These are phyloP conservation scores for Chrosomus eos DNA, from an alignment of 2,797 vertebrate species.

Conservation along the genomic window DNA sequence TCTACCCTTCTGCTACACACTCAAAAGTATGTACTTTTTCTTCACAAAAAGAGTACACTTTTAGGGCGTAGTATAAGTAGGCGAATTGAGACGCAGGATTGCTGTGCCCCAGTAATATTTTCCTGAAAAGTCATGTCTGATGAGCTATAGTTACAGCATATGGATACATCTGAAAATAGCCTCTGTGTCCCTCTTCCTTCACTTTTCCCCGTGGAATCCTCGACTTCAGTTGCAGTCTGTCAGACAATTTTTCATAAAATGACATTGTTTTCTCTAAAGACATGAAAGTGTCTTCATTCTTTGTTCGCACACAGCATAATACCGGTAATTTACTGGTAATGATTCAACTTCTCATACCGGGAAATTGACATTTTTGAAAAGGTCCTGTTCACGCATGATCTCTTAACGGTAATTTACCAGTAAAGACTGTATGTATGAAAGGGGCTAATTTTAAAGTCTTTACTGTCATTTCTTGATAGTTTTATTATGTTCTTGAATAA, in stretches of 20 bases:
- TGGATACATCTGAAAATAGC: background rate
- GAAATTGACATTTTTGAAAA: background rate
- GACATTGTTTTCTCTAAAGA: constrained; percentile 1
- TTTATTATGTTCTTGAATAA: background rate
- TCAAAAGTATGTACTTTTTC: too few species aligned
- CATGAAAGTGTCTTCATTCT: background rate
- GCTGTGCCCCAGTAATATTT: background rate
- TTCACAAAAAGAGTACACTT: too few species aligned
- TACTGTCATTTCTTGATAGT: background rate
- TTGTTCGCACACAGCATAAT: background rate
- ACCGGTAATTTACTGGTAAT: background rate
- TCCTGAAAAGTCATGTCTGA: background rate
- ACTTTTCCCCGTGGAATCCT: background rate
- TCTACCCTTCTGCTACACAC: too few species aligned
- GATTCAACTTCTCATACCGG: background rate
- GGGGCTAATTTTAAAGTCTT: background rate
- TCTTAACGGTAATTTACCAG: background rate
- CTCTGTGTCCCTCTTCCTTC: background rate
- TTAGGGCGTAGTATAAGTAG: too few species aligned
- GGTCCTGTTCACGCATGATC: background rate
- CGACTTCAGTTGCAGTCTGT: background rate
- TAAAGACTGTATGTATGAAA: too few species aligned
- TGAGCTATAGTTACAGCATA: background rate
- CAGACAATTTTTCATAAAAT: background rate
- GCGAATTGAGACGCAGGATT: too few species aligned